phyloP scores from a whole-genome alignment of 1,140 invertebrate genomes.

The Listronotus bonariensis region DNA sequence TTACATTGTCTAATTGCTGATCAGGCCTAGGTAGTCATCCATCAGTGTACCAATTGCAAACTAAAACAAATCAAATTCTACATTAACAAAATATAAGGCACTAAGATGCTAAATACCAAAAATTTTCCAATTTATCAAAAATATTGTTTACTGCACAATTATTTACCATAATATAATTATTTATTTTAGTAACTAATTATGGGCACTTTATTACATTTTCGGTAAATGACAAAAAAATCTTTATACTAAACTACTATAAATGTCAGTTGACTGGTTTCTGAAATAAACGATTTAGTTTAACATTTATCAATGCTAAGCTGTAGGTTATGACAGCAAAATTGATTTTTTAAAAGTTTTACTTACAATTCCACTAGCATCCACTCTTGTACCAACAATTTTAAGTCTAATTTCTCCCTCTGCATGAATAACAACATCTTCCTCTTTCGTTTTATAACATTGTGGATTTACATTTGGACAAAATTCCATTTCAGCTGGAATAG shows the following conservation, averaged over 20 bases:
- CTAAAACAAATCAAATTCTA: no score
- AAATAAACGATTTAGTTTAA: slow-evolving; percentile 69
- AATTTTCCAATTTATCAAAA: background rate
- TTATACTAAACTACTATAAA: slow-evolving; percentile 99
- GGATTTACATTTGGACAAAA: slow-evolving; percentile 98
- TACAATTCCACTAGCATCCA: slow-evolving; percentile 92
- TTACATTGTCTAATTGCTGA: no score
- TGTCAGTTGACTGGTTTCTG: no score
- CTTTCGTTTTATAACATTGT: slow-evolving; percentile 98
- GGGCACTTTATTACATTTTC: no score
- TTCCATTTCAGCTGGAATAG: slow-evolving; percentile 98
- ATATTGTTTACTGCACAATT: background rate
- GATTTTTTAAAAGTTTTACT: slow-evolving; percentile 55
- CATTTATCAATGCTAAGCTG: no score
- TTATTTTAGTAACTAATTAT: no score
- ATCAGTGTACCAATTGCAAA: no score
- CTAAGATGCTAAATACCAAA: no score
- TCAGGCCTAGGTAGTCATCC: no score
- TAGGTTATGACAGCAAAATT: no score
- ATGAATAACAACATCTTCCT: slow-evolving; percentile 97
- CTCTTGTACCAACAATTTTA: slow-evolving; percentile 97
- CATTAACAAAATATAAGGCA: no score
- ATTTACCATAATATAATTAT: slow-evolving; percentile 99
- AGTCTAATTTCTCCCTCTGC: slow-evolving; percentile 97
- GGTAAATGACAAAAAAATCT: no score